phyloP scores from a whole-genome alignment of 2,797 vertebrate genomes.

The Morelia viridis region DNA sequence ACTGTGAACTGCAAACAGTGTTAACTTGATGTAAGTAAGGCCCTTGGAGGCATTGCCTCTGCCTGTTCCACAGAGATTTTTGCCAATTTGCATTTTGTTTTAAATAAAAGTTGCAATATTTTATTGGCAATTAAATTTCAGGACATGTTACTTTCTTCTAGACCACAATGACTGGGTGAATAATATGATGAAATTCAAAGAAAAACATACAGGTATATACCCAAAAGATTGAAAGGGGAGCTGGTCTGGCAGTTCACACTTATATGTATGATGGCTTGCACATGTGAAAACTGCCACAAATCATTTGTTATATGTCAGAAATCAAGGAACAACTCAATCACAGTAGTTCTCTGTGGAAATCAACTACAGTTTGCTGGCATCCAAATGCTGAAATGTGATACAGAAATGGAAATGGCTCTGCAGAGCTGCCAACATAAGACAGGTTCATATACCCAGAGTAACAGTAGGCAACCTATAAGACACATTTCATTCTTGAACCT shows the following conservation, averaged over 20 bases:
- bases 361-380: neutral
- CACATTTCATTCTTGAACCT: no score
- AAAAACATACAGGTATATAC: neutral
- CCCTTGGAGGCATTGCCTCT: slow-evolving; percentile 68
- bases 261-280: neutral
- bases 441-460: neutral
- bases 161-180: neutral
- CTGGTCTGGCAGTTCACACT: neutral
- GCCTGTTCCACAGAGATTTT: slow-evolving; percentile 71
- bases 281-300: neutral
- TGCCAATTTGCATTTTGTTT: slow-evolving; percentile 78
- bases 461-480: neutral
- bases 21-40: slow-evolving; percentile 99
- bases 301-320: neutral
- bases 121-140: slow-evolving; percentile 72
- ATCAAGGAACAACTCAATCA: neutral
- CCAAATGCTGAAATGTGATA: neutral
- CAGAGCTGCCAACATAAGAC: neutral
- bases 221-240: neutral
- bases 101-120: slow-evolving; percentile 83
- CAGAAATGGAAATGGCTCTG: neutral
- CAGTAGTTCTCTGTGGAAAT: neutral
- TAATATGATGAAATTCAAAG: neutral
- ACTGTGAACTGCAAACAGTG: slow-evolving; percentile 99
- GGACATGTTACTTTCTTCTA: neutral